phyloP scores from a whole-genome alignment of 2,797 vertebrate genomes.

The Sebastes nivosus region DNA sequence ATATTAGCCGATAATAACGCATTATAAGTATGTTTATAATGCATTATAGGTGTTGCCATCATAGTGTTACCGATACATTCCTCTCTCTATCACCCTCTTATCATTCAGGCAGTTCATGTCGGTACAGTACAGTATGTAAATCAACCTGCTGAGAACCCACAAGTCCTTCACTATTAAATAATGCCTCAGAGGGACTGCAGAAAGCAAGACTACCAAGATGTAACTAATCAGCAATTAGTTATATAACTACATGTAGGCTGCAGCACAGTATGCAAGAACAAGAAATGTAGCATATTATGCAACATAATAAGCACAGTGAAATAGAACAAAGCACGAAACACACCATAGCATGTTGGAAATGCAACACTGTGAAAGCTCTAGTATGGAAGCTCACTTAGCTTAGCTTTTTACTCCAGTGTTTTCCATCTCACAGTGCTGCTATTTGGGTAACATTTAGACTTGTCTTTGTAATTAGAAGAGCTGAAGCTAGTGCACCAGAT shows the following conservation, averaged over 20 bases:
- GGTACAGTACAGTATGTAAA: background rate
- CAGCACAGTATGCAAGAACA: background rate
- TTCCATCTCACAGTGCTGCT: background rate
- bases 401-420: background rate
- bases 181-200: background rate
- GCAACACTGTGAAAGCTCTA: background rate
- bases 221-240: slow-evolving; percentile 16
- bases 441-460: background rate
- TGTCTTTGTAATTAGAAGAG: background rate
- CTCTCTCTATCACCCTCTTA: background rate
- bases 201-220: slow-evolving; percentile 5
- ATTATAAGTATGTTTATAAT: background rate
- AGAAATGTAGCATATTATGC: slow-evolving; percentile 5
- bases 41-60: background rate
- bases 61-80: background rate
- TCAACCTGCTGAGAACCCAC: background rate
- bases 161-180: background rate
- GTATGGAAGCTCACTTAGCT: slow-evolving; percentile 1
- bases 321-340: background rate
- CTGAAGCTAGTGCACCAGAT: background rate
- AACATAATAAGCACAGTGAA: background rate
- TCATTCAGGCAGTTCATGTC: background rate
- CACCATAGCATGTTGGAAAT: background rate
- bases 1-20: accelerated
- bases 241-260: background rate